Evolutionary conservation across 2,888 invertebrate genomes (phyloP).

Genomic region (Tuta absoluta): DNA sequence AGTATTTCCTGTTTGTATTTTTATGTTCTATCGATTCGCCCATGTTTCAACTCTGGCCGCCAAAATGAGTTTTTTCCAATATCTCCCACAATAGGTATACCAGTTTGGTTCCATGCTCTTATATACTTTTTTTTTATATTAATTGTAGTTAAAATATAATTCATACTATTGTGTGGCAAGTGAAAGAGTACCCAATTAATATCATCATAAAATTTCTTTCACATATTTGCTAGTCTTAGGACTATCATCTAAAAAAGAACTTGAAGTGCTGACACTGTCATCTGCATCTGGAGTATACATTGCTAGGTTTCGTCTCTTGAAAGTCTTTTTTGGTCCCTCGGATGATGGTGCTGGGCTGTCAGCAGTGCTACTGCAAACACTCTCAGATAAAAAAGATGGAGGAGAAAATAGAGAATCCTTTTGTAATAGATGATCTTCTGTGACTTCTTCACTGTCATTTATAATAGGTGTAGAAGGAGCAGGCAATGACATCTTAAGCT

Average conservation of each 20-base stretch:
- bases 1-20: too few relatives aligned
- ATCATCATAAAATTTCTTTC: not conserved
- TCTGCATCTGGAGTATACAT: conserved; percentile 62
- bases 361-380: conserved; percentile 45
- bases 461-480: conserved; percentile 65
- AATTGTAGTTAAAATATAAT: too few relatives aligned
- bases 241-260: conserved; percentile 27
- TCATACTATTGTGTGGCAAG: too few relatives aligned
- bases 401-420: conserved; percentile 41
- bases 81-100: too few relatives aligned
- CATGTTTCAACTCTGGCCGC: too few relatives aligned
- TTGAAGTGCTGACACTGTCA: conserved; percentile 45
- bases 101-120: too few relatives aligned
- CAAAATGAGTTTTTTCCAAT: too few relatives aligned
- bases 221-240: conserved; percentile 27
- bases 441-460: conserved; percentile 43
- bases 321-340: conserved; percentile 58
- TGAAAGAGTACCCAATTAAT: not conserved
- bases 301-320: conserved; percentile 72
- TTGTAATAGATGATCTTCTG: conserved; percentile 39
- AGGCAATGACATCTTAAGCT: conserved; percentile 63
- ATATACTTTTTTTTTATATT: too few relatives aligned
- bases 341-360: conserved; percentile 56
- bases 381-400: conserved; percentile 48
- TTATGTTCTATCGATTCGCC: too few relatives aligned